Evolutionary conservation across 2,113 vertebrate species (phyloP), one percentile per base, ranked within the genome.

Genomic region (Terrapene triunguis): DNA sequence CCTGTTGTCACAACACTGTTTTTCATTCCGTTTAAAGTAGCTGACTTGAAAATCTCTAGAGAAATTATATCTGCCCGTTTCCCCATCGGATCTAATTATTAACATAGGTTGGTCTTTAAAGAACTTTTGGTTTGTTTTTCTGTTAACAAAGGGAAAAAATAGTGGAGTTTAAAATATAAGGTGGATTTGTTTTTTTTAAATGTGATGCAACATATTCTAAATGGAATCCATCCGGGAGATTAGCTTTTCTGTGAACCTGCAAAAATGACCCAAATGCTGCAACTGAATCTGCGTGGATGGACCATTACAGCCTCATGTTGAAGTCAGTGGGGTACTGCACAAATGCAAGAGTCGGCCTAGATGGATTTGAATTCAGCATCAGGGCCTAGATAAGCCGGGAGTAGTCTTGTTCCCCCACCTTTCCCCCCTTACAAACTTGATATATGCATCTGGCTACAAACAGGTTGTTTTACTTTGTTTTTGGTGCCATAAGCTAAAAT

Each of bases 181-280:
- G 62, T 10, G 2, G 83, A 14, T 53, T 54, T 54, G 4, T 8
- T 12, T 38, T 59, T 14, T 21, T 5, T 0, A 6, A 89, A 44
- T 89, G 74, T 21, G 1, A 8, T 89, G 5, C 5, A 6, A n/a
- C 80, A 16, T 24, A 51, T n/a, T 82, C 35, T 57, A 53, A 27
- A 25, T 27, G 72, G 85, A 57, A 80, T 48, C 72, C 17, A 11
- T 42, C 54, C 69, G 50, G 62, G 8, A 12, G 82, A 62, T 5
- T 42, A 54, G 1, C 0, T 9, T 10, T 19, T 3, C 32, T 7
- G 50, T 0, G 21, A 10, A 7, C 3, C 10, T 10, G 51, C 32
- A n/a, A 27, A 11, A 0, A 0, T 2, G 12, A 19, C 42, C 80
- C 51, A 42, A 0, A 0, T n/a, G 50, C 80, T 78, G 17, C 3